phyloP scores from a whole-genome alignment of 2,113 vertebrate genomes.

The Trematomus loennbergii region DNA sequence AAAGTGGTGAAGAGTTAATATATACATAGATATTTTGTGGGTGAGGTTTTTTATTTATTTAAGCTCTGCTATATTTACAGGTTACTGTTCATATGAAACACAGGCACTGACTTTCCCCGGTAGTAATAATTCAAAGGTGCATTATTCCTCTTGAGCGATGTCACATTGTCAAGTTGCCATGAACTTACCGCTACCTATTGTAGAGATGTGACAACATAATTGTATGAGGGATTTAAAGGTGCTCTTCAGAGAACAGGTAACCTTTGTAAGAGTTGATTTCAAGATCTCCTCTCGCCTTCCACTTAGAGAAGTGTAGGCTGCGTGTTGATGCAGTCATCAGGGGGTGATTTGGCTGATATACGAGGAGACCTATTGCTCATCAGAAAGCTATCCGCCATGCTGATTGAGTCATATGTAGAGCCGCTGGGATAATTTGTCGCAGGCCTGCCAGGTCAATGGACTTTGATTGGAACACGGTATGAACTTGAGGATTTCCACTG shows the following conservation, averaged over 20 bases:
- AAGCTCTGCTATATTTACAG: background rate
- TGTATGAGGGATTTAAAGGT: constrained; percentile 33
- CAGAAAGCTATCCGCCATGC: constrained; percentile 72
- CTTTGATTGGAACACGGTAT: constrained; percentile 75
- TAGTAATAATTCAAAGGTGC: background rate
- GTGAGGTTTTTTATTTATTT: background rate
- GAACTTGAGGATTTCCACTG: constrained; percentile 69
- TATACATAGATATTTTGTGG: no score
- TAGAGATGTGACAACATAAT: constrained; percentile 2
- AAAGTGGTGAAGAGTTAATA: no score
- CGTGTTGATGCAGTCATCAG: constrained; percentile 70
- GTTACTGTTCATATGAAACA: background rate
- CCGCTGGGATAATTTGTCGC: constrained; percentile 80
- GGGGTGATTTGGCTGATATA: constrained; percentile 70
- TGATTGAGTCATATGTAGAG: constrained; percentile 80
- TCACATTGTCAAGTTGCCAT: constrained; percentile 12
- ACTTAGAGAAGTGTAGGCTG: constrained; percentile 53
- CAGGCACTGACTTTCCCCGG: background rate
- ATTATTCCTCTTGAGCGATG: constrained; percentile 3
- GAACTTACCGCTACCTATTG: background rate
- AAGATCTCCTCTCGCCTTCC: constrained; percentile 43
- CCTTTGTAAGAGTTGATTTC: constrained; percentile 58
- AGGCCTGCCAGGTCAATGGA: constrained; percentile 76
- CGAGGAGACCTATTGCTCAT: constrained; percentile 72
- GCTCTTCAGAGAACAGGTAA: constrained; percentile 61